Percentiles rank a stretch among this genome's conserved stretches.
Evolutionary conservation across 2,797 vertebrate genomes (phyloP).

Genomic region (Parauchenoglanis punctatus): DNA sequence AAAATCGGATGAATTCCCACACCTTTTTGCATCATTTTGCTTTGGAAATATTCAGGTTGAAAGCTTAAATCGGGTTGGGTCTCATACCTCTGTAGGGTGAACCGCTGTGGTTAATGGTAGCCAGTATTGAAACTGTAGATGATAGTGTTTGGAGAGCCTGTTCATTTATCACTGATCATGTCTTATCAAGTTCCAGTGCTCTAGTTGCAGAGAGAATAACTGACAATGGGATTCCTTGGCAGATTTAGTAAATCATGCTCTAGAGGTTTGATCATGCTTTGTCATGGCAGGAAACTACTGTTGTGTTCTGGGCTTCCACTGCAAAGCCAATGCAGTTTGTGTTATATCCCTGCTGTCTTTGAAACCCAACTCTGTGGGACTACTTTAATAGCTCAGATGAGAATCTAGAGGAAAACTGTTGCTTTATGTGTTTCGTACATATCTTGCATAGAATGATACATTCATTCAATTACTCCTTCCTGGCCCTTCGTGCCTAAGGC

Average conservation of each 20-base stretch:
- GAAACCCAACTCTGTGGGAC: not conserved
- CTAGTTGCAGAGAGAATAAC: not conserved
- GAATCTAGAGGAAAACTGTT: not conserved
- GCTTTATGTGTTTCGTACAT: not conserved
- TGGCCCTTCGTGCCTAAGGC: not conserved
- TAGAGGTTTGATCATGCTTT: not conserved
- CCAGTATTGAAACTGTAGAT: not conserved
- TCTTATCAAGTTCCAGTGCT: not conserved
- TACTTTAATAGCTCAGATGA: not conserved
- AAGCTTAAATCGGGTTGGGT: not conserved
- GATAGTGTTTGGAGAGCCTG: not conserved
- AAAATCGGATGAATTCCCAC: not conserved
- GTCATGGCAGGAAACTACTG: not conserved
- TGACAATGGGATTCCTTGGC: not conserved
- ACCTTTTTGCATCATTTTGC: not conserved
- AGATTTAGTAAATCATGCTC: not conserved
- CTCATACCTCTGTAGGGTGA: not conserved
- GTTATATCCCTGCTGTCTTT: not conserved
- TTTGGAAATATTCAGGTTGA: not conserved
- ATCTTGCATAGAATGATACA: not conserved
- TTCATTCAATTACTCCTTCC: not conserved
- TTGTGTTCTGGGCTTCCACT: not conserved
- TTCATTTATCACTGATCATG: not conserved
- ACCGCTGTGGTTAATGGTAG: not conserved
- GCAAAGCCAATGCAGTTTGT: not conserved